Evolutionary conservation across 2,113 vertebrate species (phyloP).

Genomic region (Notechis scutatus): DNA sequence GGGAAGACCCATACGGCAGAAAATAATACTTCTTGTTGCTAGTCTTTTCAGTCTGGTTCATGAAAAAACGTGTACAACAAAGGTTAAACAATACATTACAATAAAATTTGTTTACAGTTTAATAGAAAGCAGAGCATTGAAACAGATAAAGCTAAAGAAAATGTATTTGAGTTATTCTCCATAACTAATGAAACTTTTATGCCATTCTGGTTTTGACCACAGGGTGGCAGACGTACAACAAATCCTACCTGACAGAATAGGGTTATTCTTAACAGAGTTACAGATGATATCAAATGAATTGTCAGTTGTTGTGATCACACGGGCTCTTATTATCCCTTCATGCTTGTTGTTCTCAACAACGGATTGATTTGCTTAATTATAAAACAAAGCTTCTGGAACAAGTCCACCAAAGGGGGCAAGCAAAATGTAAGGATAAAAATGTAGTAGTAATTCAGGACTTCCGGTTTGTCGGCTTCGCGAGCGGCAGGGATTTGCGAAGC

Average conservation of each 20-base stretch:
- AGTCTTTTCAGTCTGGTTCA: neutral
- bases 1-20: neutral
- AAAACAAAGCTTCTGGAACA: neutral
- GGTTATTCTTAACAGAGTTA: neutral
- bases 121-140: neutral
- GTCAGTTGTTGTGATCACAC: neutral
- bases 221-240: constrained; percentile 51
- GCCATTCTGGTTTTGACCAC: constrained; percentile 41
- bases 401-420: neutral
- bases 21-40: neutral
- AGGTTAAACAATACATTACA: neutral
- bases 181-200: neutral
- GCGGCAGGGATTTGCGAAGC: no score
- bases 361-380: neutral
- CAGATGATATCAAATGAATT: neutral
- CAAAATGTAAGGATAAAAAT: neutral
- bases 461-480: no score
- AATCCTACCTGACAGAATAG: neutral
- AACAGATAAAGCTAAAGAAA: neutral
- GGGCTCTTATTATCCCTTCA: neutral
- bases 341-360: neutral
- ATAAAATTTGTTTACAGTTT: neutral
- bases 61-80: neutral
- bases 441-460: neutral
- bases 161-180: neutral